Conservation (phyloP, 1,140 invertebrate genomes). For the Drosophila santomea region DNA sequence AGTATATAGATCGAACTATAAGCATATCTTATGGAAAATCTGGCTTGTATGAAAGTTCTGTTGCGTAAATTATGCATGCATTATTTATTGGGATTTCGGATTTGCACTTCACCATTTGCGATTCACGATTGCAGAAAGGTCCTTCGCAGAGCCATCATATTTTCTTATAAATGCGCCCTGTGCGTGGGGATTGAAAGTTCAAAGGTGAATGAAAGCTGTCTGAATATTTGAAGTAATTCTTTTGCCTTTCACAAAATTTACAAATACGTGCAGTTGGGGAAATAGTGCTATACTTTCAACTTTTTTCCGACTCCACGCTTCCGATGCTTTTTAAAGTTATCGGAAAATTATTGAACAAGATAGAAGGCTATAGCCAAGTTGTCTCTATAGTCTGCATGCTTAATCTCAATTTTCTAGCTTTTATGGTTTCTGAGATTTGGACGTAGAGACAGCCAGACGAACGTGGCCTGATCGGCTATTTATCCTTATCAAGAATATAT, state of each 20-base stretch:
- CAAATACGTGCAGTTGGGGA: conserved; percentile 28
- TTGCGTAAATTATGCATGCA: conserved; percentile 69
- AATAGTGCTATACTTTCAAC: neutral
- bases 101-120: conserved; percentile 15
- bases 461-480: too few relatives aligned
- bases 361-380: too few relatives aligned
- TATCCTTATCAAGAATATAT: too few relatives aligned
- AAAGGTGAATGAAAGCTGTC: conserved; percentile 12
- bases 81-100: conserved; percentile 45
- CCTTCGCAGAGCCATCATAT: conserved; percentile 16
- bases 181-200: conserved; percentile 1
- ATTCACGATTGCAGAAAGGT: conserved; percentile 28
- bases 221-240: conserved; percentile 7
- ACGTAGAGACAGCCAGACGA: too few relatives aligned
- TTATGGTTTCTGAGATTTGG: too few relatives aligned
- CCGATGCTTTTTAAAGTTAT: too few relatives aligned
- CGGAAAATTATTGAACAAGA: too few relatives aligned
- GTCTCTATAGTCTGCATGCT: too few relatives aligned
- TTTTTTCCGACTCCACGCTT: too few relatives aligned
- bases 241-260: conserved; percentile 42
- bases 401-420: too few relatives aligned
- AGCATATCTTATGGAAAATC: conserved; percentile 41
- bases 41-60: conserved; percentile 41
- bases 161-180: conserved; percentile 18
- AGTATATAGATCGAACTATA: conserved; percentile 41